Evolutionary conservation across 2,113 vertebrate genomes (phyloP).

Genomic region (Passer domesticus): DNA sequence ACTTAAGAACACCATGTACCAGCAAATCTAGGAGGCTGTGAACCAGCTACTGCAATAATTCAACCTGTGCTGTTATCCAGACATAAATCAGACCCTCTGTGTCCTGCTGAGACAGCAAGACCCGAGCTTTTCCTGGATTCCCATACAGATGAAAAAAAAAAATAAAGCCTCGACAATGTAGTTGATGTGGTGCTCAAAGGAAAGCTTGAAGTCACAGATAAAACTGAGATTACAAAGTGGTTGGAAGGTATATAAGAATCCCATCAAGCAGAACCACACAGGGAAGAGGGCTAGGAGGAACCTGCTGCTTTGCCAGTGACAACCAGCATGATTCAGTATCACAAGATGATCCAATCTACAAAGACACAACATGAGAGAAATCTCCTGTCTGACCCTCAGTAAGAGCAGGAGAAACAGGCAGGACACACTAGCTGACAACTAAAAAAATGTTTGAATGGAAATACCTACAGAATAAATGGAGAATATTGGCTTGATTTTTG

Average conservation of each 20-base stretch:
- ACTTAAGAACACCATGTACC: neutral
- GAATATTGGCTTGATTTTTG: neutral
- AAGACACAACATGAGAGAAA: neutral
- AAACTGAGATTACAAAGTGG: constrained; percentile 28
- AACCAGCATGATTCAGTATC: neutral
- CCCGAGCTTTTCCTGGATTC: constrained; percentile 17
- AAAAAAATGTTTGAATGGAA: neutral
- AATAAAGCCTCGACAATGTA: neutral
- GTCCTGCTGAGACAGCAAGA: constrained; percentile 21
- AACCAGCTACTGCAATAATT: constrained; percentile 22
- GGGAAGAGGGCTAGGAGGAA: neutral
- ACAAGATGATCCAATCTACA: neutral
- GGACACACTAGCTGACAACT: neutral
- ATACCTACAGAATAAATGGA: neutral
- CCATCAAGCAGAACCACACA: constrained; percentile 15
- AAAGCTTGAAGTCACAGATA: constrained; percentile 5
- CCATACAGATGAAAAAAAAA: neutral
- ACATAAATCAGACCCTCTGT: neutral
- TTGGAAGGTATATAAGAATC: constrained; percentile 18
- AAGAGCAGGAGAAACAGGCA: neutral
- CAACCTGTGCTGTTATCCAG: constrained; percentile 35
- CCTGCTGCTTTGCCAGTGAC: neutral
- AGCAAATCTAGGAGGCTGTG: neutral
- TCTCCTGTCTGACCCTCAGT: neutral
- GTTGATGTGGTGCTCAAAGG: constrained; percentile 47